Evolutionary conservation across 2,113 vertebrate species (phyloP), one percentile per base, ranked within the genome.

Genomic region (Alouatta palliata): DNA sequence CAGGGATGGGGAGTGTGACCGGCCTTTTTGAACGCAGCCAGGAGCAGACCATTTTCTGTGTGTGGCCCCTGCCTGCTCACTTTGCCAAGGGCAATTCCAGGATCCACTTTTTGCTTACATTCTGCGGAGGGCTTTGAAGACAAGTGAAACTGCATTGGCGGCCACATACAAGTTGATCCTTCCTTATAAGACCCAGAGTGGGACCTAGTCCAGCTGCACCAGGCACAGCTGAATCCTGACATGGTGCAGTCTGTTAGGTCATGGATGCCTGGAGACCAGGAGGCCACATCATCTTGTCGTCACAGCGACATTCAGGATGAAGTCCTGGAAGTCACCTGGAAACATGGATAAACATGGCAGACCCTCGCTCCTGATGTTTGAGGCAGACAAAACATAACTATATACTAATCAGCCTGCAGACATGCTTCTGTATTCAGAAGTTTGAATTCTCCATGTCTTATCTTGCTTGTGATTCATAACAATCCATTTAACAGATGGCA

Each of bases 301-400:
- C 70, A 47, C 71, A 20, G 82, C 25, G 49, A 9, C 25, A 2
- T 79, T 47, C 4, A 2, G 16, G 35, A 5, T 5, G 61, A 79
- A 73, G 27, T 58, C 47, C 1, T 4, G 35, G 35, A 3, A 8
- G 54, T 45, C 87, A 70, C 66, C 49, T 61, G 37, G 43, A n/a
- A 75, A 25, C 45, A 6, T 3, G 56, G 40, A 7, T 20, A 27
- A 19, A 45, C 5, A 8, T 0, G 0, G n/a, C 30, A 47, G 87
- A 19, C 25, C 58, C 77, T 40, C 4, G 66, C 40, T 81, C 23
- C 20, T 35, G 25, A 47, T 25, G 23, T 11, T 8, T 37, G 20
- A 49, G 52, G 8, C 37, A n/a, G 27, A 13, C 32, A 56, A 17
- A 20, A 45, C 7, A 7, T 32, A 14, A 3, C 21, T 21, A 6